Conservation (phyloP, 2,888 invertebrate genomes). For the Drosophila antonietae region DNA sequence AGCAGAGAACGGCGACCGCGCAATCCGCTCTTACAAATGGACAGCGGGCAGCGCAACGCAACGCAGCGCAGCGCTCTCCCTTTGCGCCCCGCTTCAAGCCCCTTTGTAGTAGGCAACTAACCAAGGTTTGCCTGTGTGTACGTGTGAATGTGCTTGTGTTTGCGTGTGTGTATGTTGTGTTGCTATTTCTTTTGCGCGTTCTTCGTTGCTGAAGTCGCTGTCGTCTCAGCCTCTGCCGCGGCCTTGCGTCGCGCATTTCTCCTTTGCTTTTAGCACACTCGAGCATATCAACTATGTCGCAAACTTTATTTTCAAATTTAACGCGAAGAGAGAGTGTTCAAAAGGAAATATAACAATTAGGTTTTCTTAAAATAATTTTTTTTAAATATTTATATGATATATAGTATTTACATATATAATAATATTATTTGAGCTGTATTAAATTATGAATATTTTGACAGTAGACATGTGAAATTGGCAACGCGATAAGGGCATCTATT, state of each 20-base stretch:
- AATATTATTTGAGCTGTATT: too few relatives aligned
- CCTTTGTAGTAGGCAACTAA: conserved; percentile 22
- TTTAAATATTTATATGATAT: too few relatives aligned
- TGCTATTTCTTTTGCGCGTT: conserved; percentile 61
- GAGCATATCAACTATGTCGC: conserved; percentile 35
- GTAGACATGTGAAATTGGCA: neutral
- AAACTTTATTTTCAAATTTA: neutral
- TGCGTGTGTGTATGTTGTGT: conserved; percentile 25
- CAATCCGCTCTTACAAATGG: conserved; percentile 67
- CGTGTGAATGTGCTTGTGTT: conserved; percentile 24
- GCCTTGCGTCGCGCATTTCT: conserved; percentile 67
- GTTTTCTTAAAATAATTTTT: too few relatives aligned
- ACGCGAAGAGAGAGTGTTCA: neutral
- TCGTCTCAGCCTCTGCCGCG: conserved; percentile 48
- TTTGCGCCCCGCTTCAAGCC: neutral
- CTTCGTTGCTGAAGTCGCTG: conserved; percentile 42
- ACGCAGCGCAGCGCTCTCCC: neutral
- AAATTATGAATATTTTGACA: neutral
- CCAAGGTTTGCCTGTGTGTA: conserved; percentile 29
- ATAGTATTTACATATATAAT: too few relatives aligned
- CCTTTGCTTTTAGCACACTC: conserved; percentile 47
- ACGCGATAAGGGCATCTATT: conserved; percentile 27
- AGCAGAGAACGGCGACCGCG: conserved; percentile 63
- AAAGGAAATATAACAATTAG: too few relatives aligned
- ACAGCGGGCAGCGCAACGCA: conserved; percentile 61